Conservation (phyloP, 2,888 invertebrate genomes). For the Hirtodrosophila histrioides region DNA sequence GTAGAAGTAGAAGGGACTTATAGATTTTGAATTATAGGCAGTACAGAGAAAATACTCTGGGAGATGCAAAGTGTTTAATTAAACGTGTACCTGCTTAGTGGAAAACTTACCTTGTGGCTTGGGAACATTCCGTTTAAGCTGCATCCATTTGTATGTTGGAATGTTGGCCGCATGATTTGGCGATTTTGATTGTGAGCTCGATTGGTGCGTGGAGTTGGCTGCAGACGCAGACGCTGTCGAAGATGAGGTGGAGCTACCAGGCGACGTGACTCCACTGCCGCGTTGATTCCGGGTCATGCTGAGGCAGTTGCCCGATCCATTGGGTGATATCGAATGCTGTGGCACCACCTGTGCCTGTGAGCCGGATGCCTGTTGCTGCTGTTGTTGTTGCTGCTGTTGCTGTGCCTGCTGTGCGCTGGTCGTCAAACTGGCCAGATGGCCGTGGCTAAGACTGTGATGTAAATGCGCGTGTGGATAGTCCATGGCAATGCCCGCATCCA, state of each 20-base stretch:
- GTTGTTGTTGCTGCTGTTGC: conserved; percentile 58
- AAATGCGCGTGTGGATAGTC: conserved; percentile 81
- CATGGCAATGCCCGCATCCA: conserved; percentile 69
- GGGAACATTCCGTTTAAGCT: conserved; percentile 97
- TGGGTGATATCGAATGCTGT: conserved; percentile 70
- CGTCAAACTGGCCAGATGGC: conserved; percentile 64
- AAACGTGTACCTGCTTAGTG: background rate
- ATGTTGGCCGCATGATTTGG: conserved; percentile 84
- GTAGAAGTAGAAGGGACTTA: too few relatives aligned
- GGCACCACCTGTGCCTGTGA: conserved; percentile 45
- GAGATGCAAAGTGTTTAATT: background rate
- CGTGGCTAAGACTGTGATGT: conserved; percentile 74
- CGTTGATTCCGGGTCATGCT: conserved; percentile 75
- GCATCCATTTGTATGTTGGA: conserved; percentile 99
- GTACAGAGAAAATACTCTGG: background rate
- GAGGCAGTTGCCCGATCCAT: conserved; percentile 52
- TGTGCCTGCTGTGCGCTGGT: conserved; percentile 61
- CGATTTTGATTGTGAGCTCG: conserved; percentile 79
- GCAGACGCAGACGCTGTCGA: conserved; percentile 68
- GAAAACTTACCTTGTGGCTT: conserved; percentile 92
- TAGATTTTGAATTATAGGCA: too few relatives aligned
- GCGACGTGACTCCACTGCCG: conserved; percentile 77
- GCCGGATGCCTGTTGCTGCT: conserved; percentile 46
- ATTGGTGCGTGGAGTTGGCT: conserved; percentile 58
- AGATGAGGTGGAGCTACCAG: conserved; percentile 80